Evolutionary conservation across 1,140 invertebrate species (phyloP), one percentile per base, ranked within the genome.

Genomic region (Globodera ellingtonae): DNA sequence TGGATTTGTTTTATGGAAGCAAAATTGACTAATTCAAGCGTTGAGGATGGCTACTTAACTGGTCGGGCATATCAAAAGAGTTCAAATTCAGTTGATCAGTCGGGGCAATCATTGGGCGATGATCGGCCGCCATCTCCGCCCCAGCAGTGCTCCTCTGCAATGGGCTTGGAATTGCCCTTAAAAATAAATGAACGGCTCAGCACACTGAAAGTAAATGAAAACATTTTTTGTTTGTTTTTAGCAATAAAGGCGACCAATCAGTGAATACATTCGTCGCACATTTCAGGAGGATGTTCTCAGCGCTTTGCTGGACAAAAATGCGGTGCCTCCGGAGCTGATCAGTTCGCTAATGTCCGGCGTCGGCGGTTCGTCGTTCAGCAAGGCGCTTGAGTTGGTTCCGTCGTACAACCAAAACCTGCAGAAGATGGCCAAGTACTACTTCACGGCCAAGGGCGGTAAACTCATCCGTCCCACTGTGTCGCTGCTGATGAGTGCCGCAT

Each of bases 381-480:
- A 62, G 65, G 48, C 56, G 69, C 74, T 56, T 24, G 48, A 44
- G 69, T 56, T 50, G 83, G 48, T 56, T 82, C 80, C 10, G 18
- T 65, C 56, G 47, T 85, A 81, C 56, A 67, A 50, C 62, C 76
- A 78, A 47, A 87, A 82, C 75, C 73, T 88, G 50, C 80, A 87
- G 72, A 79, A 86, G 65, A 88, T 88, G 84, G 84, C 86, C 9
- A 84, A 85, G 24, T 89, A 88, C 72, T 88, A 89, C 72, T 88
- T 88, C 75, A n/a, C 67, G 24, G 65, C 80, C 47, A 81, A 88
- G 69, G 83, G 88, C 62, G 87, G 87, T 18, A 88, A 88, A 72
- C 75, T 88, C 69, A 74, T 89, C 47, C 78, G 87, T n/a, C 87
- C 87, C 0, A 89, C 78, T 8, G 79, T 88, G 15, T 78, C 80